Conservation (phyloP, 2,797 vertebrate genomes). For the Centroberyx gerrardi region DNA sequence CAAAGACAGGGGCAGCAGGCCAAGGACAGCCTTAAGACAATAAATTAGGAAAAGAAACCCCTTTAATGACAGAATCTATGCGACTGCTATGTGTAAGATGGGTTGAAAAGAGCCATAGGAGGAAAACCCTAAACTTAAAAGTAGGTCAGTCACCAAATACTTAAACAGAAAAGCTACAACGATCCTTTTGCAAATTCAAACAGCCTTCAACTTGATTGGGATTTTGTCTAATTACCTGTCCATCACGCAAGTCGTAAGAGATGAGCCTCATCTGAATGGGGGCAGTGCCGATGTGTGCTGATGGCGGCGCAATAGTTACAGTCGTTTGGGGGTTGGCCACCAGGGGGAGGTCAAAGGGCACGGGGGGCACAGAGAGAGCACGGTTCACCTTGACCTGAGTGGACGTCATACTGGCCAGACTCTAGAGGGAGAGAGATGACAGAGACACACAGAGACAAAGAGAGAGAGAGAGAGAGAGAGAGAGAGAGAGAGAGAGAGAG, state of each 20-base stretch:
- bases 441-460: not conserved
- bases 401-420: constrained; percentile 91
- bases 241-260: constrained; percentile 91
- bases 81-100: constrained; percentile 10
- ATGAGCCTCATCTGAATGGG: constrained; percentile 92
- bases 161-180: constrained; percentile 6
- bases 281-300: constrained; percentile 88
- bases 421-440: constrained; percentile 73
- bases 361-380: constrained; percentile 87
- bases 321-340: constrained; percentile 82
- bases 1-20: not conserved
- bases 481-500: not conserved
- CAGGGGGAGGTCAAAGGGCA: constrained; percentile 90
- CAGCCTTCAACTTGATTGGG: constrained; percentile 1
- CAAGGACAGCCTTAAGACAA: not conserved
- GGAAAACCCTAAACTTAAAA: constrained; percentile 31
- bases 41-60: not conserved
- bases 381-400: constrained; percentile 91
- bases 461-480: not conserved
- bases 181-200: too few species aligned
- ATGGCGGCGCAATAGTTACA: constrained; percentile 88
- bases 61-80: constrained; percentile 41
- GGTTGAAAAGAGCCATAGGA: constrained; percentile 26
- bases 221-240: constrained; percentile 86
- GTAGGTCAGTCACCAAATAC: constrained; percentile 32